Evolutionary conservation across 2,113 vertebrate genomes (phyloP).

Genomic region (Naja naja): DNA sequence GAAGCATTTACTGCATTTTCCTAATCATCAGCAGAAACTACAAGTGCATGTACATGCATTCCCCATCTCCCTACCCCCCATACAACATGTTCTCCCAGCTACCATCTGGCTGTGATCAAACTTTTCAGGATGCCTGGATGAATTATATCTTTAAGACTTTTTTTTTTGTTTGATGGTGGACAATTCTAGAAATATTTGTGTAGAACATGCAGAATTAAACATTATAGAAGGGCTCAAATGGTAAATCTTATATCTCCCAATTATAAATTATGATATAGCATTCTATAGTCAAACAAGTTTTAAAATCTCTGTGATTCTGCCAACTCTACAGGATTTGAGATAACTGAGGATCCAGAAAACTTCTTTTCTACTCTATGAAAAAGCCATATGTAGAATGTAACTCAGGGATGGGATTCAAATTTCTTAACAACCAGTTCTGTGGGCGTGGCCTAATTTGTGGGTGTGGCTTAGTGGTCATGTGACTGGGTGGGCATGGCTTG

Average conservation of each 20-base stretch:
- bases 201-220: slow-evolving; percentile 28
- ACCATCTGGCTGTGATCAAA: slow-evolving; percentile 31
- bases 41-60: background rate
- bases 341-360: background rate
- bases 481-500: no score
- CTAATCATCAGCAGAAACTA: slow-evolving; percentile 19
- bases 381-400: background rate
- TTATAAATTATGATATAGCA: slow-evolving; percentile 1
- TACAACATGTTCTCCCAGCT: slow-evolving; percentile 30
- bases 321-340: background rate
- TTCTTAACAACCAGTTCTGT: no score
- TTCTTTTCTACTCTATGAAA: background rate
- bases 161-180: background rate
- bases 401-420: no score
- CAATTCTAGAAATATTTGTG: background rate
- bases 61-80: background rate
- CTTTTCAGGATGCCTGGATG: slow-evolving; percentile 7
- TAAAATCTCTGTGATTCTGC: background rate
- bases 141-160: background rate
- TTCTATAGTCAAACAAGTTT: slow-evolving; percentile 18
- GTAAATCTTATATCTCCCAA: slow-evolving; percentile 14
- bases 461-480: no score
- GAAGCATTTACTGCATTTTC: slow-evolving; percentile 18
- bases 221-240: background rate
- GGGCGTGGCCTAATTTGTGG: no score